Percentiles rank a stretch among this genome's conserved stretches.
phyloP scores from a whole-genome alignment of 2,113 vertebrate species.

The Archocentrus centrarchus region DNA sequence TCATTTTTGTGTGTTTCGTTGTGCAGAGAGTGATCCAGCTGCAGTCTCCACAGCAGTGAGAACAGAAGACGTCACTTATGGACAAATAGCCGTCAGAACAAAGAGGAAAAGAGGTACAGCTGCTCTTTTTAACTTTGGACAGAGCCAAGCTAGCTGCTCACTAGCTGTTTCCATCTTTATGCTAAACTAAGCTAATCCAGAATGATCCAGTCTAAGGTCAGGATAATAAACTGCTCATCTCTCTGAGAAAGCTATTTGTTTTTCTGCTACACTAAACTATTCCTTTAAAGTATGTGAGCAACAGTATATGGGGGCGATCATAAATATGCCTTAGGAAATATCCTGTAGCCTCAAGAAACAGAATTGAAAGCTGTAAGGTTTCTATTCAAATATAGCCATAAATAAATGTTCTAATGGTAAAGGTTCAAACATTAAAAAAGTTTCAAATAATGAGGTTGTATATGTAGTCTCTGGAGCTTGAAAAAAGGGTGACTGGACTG shows the following conservation, averaged over 20 bases:
- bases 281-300: neutral
- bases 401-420: no score
- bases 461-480: no score
- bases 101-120: neutral
- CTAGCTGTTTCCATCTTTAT: neutral
- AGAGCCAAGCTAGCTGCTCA: neutral
- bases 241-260: neutral
- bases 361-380: no score
- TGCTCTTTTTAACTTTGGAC: neutral
- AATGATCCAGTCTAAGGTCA: neutral
- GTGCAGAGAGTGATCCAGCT: neutral
- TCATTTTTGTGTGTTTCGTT: neutral
- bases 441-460: no score
- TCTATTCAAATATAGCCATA: no score
- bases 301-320: no score
- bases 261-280: no score
- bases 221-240: neutral
- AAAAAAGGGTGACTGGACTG: no score
- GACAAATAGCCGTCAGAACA: neutral
- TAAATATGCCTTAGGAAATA: neutral
- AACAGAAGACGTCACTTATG: neutral
- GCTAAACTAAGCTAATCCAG: neutral
- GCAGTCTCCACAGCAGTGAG: neutral
- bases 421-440: no score
- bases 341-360: no score